Evolutionary conservation across 2,113 vertebrate species (phyloP).

Genomic region (Rhea pennata): DNA sequence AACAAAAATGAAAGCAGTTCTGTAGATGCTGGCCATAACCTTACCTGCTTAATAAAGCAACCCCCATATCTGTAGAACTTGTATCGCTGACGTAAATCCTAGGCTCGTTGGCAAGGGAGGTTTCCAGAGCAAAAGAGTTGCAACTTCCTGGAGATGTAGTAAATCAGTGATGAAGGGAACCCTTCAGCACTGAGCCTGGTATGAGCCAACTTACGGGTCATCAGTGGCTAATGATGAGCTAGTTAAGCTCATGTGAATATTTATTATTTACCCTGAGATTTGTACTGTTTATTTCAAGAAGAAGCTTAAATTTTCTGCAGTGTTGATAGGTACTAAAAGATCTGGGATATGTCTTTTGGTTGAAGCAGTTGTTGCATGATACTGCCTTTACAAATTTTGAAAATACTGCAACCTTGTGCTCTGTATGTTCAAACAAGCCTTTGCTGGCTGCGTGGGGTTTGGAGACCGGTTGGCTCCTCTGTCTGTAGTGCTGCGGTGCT

Average conservation of each 20-base stretch:
- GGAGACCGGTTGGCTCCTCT: constrained; percentile 46
- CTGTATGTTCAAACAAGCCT: constrained; percentile 12
- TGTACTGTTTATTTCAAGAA: constrained; percentile 19
- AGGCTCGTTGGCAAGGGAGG: neutral
- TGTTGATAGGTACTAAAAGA: constrained; percentile 30
- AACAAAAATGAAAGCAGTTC: neutral
- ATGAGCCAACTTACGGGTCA: neutral
- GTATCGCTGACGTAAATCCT: neutral
- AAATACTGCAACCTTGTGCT: neutral
- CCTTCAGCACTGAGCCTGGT: neutral
- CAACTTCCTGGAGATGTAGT: neutral
- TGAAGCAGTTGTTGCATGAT: neutral
- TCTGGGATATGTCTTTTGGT: constrained; percentile 18
- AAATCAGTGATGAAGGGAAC: neutral
- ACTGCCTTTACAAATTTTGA: neutral
- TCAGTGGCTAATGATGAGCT: neutral
- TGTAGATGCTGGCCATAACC: neutral
- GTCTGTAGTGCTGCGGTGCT: neutral
- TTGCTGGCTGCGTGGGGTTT: neutral
- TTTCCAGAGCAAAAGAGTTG: neutral
- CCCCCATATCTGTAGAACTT: neutral
- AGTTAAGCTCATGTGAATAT: neutral
- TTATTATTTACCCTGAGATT: constrained; percentile 6
- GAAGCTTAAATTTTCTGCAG: constrained; percentile 32
- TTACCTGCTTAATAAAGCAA: neutral